phyloP scores from a whole-genome alignment of 2,888 invertebrate species.

The Thalpophila matura region DNA sequence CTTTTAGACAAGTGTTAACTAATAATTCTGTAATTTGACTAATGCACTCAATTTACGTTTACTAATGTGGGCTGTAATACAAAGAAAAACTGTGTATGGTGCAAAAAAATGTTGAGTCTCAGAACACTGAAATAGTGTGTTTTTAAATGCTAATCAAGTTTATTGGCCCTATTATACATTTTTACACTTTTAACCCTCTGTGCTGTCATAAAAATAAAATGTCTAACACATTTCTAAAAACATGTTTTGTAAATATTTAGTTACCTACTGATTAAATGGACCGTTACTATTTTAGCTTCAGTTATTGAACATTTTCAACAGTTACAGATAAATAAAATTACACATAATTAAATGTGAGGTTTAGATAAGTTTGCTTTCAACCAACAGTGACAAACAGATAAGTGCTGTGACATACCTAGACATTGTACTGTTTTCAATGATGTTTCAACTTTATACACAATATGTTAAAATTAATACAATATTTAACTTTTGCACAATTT shows the following conservation, averaged over 20 bases:
- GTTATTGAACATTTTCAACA: slow-evolving; percentile 36
- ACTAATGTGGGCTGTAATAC: slow-evolving; percentile 34
- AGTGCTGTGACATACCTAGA: slow-evolving; percentile 54
- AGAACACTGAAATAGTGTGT: neutral
- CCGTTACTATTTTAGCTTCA: slow-evolving; percentile 21
- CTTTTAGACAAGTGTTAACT: slow-evolving; percentile 4
- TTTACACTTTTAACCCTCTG: slow-evolving; percentile 10
- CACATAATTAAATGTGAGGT: slow-evolving; percentile 49
- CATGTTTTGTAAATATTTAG: slow-evolving; percentile 3
- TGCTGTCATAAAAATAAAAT: slow-evolving; percentile 11
- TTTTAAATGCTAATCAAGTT: slow-evolving; percentile 23
- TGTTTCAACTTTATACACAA: slow-evolving; percentile 21
- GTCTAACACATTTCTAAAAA: slow-evolving; percentile 13
- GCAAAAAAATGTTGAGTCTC: neutral
- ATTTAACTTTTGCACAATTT: slow-evolving; percentile 12
- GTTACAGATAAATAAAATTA: slow-evolving; percentile 52
- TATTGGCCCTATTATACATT: slow-evolving; percentile 14
- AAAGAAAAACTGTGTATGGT: neutral
- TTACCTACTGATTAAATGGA: slow-evolving; percentile 33
- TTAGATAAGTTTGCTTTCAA: slow-evolving; percentile 57
- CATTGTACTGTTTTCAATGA: slow-evolving; percentile 49
- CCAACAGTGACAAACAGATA: slow-evolving; percentile 52
- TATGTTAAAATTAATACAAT: slow-evolving; percentile 28
- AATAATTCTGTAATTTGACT: slow-evolving; percentile 19
- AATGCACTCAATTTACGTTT: slow-evolving; percentile 25